Conservation (phyloP, 1,140 invertebrate species). For the Uloborus diversus region DNA sequence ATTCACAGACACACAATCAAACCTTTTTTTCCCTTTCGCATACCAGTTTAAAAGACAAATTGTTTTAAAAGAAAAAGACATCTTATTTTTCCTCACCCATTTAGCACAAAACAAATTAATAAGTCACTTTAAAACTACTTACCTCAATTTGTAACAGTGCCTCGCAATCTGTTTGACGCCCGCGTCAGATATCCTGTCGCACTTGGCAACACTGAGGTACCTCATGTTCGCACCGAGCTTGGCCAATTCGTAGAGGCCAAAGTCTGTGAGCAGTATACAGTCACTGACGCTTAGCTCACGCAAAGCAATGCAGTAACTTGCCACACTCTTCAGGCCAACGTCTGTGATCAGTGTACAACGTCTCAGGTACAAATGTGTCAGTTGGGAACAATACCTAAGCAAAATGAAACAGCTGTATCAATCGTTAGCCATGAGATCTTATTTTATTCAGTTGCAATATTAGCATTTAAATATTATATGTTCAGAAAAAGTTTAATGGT, state of each 20-base stretch:
- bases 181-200: slow-evolving; percentile 82
- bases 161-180: slow-evolving; percentile 85
- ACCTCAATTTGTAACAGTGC: slow-evolving; percentile 86
- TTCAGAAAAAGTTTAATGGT: too few species aligned
- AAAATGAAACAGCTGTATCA: too few species aligned
- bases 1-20: too few species aligned
- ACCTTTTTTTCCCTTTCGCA: too few species aligned
- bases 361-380: slow-evolving; percentile 86
- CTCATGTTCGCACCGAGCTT: slow-evolving; percentile 83
- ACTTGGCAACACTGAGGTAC: slow-evolving; percentile 88
- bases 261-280: slow-evolving; percentile 88
- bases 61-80: too few species aligned
- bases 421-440: too few species aligned
- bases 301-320: slow-evolving; percentile 83
- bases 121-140: neutral
- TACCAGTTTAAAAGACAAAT: too few species aligned
- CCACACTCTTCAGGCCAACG: slow-evolving; percentile 80
- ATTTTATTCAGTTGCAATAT: too few species aligned
- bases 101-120: too few species aligned
- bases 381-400: slow-evolving; percentile 87
- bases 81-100: too few species aligned
- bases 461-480: too few species aligned
- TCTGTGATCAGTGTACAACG: slow-evolving; percentile 86
- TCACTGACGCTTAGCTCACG: slow-evolving; percentile 90
- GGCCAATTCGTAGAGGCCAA: slow-evolving; percentile 87